These are phyloP conservation scores for Scomberomorus guttatus DNA, from an alignment of 2,797 vertebrate species.

Conservation along the genomic window DNA sequence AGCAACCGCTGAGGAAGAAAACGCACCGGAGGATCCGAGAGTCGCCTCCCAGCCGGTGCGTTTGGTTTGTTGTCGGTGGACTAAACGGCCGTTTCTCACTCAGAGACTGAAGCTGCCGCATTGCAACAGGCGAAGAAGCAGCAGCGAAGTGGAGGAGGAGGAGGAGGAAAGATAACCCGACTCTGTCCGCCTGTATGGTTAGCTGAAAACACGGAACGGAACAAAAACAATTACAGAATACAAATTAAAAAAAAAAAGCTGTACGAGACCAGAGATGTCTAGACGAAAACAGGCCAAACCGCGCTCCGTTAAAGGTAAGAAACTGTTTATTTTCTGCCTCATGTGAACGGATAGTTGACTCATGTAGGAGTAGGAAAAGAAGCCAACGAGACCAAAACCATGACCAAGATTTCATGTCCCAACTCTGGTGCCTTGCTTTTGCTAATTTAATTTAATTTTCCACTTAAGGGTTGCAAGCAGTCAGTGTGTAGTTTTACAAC, in stretches of 20 bases:
- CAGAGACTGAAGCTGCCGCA: slow-evolving; percentile 90
- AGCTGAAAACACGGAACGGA: slow-evolving; percentile 80
- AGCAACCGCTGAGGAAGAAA: slow-evolving; percentile 39
- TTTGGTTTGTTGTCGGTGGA: slow-evolving; percentile 58
- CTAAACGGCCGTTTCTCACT: slow-evolving; percentile 60
- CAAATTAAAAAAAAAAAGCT: background rate
- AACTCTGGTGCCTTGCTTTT: slow-evolving; percentile 85
- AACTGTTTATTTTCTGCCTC: slow-evolving; percentile 36
- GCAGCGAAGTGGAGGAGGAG: slow-evolving; percentile 76
- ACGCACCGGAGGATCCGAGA: slow-evolving; percentile 44
- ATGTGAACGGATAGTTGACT: slow-evolving; percentile 42
- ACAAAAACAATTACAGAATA: slow-evolving; percentile 60
- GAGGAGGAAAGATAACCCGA: slow-evolving; percentile 52
- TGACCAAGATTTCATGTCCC: slow-evolving; percentile 76
- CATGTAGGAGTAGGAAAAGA: slow-evolving; percentile 23
- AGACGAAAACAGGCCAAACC: slow-evolving; percentile 98
- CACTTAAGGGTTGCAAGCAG: background rate
- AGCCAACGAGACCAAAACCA: slow-evolving; percentile 76
- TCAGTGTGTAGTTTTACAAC: slow-evolving; percentile 6
- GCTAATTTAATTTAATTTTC: slow-evolving; percentile 48
- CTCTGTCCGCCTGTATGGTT: slow-evolving; percentile 76
- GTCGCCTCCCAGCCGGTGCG: slow-evolving; percentile 49
- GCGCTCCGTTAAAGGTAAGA: slow-evolving; percentile 98
- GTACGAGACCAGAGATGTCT: slow-evolving; percentile 89
- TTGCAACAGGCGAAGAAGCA: slow-evolving; percentile 95